Evolutionary conservation across 2,113 vertebrate species (phyloP).

Genomic region (Corythaixoides concolor): DNA sequence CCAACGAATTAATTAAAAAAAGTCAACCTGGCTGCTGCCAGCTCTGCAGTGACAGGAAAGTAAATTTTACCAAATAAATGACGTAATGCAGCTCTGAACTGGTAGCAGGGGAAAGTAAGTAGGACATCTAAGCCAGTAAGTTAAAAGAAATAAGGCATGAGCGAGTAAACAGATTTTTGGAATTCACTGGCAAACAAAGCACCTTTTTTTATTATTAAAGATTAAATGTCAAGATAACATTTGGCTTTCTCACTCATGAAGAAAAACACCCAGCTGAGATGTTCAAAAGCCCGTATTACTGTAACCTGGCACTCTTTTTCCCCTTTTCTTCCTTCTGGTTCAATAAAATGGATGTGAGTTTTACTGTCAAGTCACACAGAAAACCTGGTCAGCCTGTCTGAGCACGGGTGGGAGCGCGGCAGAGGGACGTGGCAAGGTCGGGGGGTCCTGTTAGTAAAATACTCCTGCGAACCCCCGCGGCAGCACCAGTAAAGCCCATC

Average conservation of each 20-base stretch:
- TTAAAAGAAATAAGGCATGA: slow-evolving; percentile 51
- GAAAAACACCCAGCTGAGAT: slow-evolving; percentile 70
- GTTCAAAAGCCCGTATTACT: slow-evolving; percentile 65
- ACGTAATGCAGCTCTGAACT: background rate
- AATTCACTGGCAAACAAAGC: slow-evolving; percentile 56
- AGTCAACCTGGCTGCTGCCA: background rate
- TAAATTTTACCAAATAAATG: background rate
- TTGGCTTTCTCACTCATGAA: slow-evolving; percentile 63
- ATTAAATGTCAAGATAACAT: slow-evolving; percentile 75
- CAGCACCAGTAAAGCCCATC: background rate
- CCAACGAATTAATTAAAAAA: background rate
- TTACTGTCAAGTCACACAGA: background rate
- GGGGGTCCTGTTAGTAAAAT: background rate
- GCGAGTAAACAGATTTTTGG: slow-evolving; percentile 53
- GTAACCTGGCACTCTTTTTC: background rate
- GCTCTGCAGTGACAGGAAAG: background rate
- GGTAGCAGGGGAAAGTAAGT: background rate
- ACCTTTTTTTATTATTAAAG: slow-evolving; percentile 68
- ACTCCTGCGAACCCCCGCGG: background rate
- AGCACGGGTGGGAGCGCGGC: background rate
- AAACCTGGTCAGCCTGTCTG: background rate
- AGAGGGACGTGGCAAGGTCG: background rate
- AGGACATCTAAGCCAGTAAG: slow-evolving; percentile 41
- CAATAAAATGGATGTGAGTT: slow-evolving; percentile 38
- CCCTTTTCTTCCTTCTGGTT: slow-evolving; percentile 11